Base-by-base conservation (phyloP, 2,888 invertebrate genomes). In the Orchesella flavescens region DNA sequence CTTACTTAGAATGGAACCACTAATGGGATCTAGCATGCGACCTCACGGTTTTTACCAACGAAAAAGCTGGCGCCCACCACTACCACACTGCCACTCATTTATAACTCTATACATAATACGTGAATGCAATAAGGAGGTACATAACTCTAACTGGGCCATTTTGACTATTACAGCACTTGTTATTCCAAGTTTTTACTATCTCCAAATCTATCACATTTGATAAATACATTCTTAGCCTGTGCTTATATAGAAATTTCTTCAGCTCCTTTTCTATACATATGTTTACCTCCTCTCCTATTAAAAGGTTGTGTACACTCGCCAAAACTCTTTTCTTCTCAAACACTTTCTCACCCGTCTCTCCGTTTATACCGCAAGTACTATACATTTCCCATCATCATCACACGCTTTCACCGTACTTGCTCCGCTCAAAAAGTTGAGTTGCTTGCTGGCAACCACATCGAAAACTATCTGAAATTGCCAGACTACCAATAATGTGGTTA, bases 1-100 rank as follows among this genome's bases (percentile, higher is more conserved):
- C 68, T 79, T 72, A 53, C 72, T 55, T 80, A n/a, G 72, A 66
- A 79, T 59, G 49, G 49, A 19, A 80, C 80, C 80, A 80, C 80
- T 80, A 80, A 80, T 80, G 80, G 80, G 74, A 74, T 61, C 68
- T 80, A 68, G 61, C 80, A 80, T 80, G 80, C 73, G 74, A 80
- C 68, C 80, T 71, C 72, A 72, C 44, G 65, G n/a, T 65, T 44
- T 79, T 72, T 72, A 65, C 66, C 72, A 72, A 21, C 46, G 59
- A 72, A 73, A 80, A 73, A 73, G 65, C 72, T 80, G 80, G 80
- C 80, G 80, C 80, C 80, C 63, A 74, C 59, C 74, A 68, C 23
- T 15, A 17, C 59, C 23, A 17, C 59, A 21, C 19, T 23, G 19
- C 59, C 63, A 79, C 79, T 73, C 61, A 73, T 73, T 73, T 73